phyloP scores from a whole-genome alignment of 2,113 vertebrate genomes.

The Ictalurus furcatus region DNA sequence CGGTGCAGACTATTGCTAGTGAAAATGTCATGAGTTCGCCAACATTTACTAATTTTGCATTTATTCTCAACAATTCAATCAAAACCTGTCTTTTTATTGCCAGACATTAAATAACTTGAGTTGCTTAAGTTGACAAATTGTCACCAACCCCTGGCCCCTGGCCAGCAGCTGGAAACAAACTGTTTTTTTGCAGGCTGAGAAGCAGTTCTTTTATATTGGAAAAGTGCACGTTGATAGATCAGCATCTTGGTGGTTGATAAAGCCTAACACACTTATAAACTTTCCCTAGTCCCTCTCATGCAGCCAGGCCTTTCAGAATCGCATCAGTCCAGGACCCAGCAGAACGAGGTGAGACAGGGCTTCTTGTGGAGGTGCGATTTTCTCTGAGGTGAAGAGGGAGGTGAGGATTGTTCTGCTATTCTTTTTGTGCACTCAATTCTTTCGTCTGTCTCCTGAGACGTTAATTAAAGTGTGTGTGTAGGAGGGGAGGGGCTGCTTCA shows the following conservation, averaged over 20 bases:
- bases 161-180: not conserved
- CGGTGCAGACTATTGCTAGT: not conserved
- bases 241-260: not conserved
- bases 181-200: not conserved
- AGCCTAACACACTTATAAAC: slow-evolving; percentile 14
- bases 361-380: slow-evolving; percentile 20
- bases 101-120: not conserved
- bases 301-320: slow-evolving; percentile 28
- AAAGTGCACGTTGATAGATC: not conserved
- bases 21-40: not conserved
- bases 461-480: slow-evolving; percentile 56
- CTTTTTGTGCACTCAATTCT: slow-evolving; percentile 44
- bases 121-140: slow-evolving; percentile 12
- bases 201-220: slow-evolving; percentile 4
- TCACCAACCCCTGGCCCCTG: not conserved
- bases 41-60: not conserved
- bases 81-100: not conserved
- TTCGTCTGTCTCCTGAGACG: slow-evolving; percentile 54
- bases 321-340: slow-evolving; percentile 32
- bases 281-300: not conserved
- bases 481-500: not conserved
- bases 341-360: slow-evolving; percentile 24
- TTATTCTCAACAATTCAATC: not conserved
- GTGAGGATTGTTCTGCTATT: slow-evolving; percentile 33
- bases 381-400: slow-evolving; percentile 23